Percentiles rank a stretch among this genome's conserved stretches.
Evolutionary conservation across 1,140 invertebrate genomes (phyloP).

Genomic region (Heliconius melpomene): DNA sequence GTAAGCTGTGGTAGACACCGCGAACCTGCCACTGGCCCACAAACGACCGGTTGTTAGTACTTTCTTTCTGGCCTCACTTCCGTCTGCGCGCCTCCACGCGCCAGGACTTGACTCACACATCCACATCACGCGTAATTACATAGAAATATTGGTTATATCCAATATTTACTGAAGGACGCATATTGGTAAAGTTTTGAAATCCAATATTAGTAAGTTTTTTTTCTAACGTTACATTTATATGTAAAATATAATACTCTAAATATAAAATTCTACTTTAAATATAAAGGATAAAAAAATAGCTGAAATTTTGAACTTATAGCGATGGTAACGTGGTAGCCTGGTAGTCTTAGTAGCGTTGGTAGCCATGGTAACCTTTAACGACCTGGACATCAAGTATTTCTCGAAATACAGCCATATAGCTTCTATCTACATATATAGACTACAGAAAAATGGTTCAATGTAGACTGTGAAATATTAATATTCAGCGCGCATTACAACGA

Average conservation of each 20-base stretch:
- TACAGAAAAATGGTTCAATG: background rate
- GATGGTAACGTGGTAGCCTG: no score
- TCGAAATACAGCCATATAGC: background rate
- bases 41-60: constrained; percentile 71
- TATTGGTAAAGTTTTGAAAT: no score
- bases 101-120: constrained; percentile 55
- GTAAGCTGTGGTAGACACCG: constrained; percentile 33
- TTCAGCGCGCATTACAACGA: background rate
- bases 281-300: no score
- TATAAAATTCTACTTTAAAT: no score
- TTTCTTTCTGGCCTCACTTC: constrained; percentile 76
- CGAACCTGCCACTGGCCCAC: constrained; percentile 57
- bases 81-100: constrained; percentile 69
- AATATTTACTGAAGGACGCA: no score
- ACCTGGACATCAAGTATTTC: background rate
- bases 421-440: no score
- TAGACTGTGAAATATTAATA: background rate
- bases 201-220: no score
- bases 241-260: no score
- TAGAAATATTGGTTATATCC: constrained; percentile 1
- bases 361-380: no score
- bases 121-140: constrained; percentile 26
- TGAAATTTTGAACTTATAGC: no score
- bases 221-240: no score
- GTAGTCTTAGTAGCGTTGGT: no score